phyloP scores from a whole-genome alignment of 2,888 invertebrate genomes.

The Himalopsyche japonica region DNA sequence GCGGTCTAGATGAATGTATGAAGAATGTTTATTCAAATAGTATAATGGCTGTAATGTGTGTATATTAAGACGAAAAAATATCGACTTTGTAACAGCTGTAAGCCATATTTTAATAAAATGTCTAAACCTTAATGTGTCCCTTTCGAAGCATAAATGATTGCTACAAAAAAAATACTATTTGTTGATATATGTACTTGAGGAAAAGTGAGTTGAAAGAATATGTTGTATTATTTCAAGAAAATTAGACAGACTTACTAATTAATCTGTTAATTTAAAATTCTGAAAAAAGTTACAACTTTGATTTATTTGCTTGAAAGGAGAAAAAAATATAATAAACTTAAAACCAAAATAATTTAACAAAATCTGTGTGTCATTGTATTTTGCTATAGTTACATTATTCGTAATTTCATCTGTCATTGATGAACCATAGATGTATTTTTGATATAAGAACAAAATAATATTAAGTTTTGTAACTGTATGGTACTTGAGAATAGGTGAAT shows the following conservation, averaged over 20 bases:
- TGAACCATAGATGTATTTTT: neutral
- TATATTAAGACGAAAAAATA: too few relatives aligned
- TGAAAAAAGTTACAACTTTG: neutral
- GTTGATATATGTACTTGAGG: neutral
- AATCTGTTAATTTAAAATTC: neutral
- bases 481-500: neutral
- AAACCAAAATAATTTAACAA: neutral
- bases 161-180: neutral
- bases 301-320: neutral
- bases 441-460: neutral
- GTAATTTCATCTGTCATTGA: too few relatives aligned
- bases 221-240: neutral
- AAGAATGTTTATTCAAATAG: neutral
- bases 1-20: too few relatives aligned
- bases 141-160: neutral
- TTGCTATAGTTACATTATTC: neutral
- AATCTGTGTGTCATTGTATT: neutral
- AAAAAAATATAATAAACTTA: neutral
- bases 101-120: neutral
- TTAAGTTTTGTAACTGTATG: neutral
- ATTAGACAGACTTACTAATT: neutral
- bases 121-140: conserved; percentile 1
- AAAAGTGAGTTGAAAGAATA: neutral
- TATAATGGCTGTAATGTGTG: too few relatives aligned
- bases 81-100: too few relatives aligned